A percentile compares a stretch with the other conserved stretches of the same genome.
Conservation (phyloP, 2,797 vertebrate genomes). For the Lepilemur septentrionalis region DNA sequence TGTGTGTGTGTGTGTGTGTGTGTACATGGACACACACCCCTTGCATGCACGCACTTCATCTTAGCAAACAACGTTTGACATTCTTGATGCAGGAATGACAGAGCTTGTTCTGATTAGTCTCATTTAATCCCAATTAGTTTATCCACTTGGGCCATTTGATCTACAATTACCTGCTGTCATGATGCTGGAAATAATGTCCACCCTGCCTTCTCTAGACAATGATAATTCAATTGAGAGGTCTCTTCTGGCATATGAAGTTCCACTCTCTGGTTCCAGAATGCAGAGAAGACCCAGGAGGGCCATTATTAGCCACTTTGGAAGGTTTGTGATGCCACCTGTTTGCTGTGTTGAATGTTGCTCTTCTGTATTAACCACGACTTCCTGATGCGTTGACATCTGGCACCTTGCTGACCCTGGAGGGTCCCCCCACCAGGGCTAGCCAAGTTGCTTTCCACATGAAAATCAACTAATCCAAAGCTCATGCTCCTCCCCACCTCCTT, state of each 20-base stretch:
- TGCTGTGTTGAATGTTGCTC: background rate
- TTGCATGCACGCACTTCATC: background rate
- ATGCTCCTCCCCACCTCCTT: background rate
- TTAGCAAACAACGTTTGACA: conserved; percentile 1
- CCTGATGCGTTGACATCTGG: background rate
- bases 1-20: background rate
- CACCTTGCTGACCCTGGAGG: background rate
- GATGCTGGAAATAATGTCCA: background rate
- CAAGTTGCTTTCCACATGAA: background rate
- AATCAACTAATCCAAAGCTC: background rate
- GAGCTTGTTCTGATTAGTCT: conserved; percentile 50
- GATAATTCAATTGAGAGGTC: background rate
- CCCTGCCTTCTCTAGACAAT: background rate
- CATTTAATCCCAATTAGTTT: conserved; percentile 39
- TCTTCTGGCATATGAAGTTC: background rate
- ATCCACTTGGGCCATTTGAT: conserved; percentile 38
- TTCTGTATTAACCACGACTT: background rate
- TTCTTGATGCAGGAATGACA: conserved; percentile 1
- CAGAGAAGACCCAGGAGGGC: background rate
- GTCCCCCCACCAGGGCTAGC: background rate
- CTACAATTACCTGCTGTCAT: background rate
- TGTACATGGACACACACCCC: background rate
- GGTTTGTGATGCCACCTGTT: too few relatives aligned
- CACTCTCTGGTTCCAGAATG: background rate
- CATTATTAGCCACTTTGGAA: background rate